Evolutionary conservation across 2,888 invertebrate genomes (phyloP).

Genomic region (Zhengitettix transpicula): DNA sequence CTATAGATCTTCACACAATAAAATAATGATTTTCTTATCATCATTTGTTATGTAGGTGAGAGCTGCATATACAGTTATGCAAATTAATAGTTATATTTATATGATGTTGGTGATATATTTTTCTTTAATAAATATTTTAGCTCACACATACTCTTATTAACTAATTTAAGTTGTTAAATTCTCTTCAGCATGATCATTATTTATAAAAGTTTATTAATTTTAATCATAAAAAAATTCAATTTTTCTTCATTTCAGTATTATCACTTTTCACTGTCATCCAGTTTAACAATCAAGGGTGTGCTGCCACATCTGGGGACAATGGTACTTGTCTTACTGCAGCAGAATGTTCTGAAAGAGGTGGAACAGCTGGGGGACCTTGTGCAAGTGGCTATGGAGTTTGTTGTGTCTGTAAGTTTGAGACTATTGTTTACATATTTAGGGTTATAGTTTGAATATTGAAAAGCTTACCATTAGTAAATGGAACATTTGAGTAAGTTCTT

Average conservation of each 20-base stretch:
- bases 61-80: too few species aligned
- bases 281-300: constrained; percentile 59
- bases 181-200: too few species aligned
- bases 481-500: not conserved
- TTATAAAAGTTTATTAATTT: too few species aligned
- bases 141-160: too few species aligned
- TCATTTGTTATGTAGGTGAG: too few species aligned
- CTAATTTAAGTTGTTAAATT: too few species aligned
- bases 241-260: constrained; percentile 37
- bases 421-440: not conserved
- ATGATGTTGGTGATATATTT: too few species aligned
- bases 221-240: too few species aligned
- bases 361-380: constrained; percentile 59
- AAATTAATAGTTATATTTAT: too few species aligned
- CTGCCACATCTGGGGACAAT: constrained; percentile 58
- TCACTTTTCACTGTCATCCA: constrained; percentile 66
- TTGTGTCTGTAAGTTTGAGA: constrained; percentile 46
- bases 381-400: constrained; percentile 63
- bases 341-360: constrained; percentile 56
- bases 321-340: constrained; percentile 59
- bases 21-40: too few species aligned
- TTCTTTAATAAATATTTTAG: too few species aligned
- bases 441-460: not conserved
- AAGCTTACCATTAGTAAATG: not conserved
- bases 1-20: too few species aligned